A percentile compares a stretch with the other conserved stretches of the same genome.
phyloP scores from a whole-genome alignment of 2,113 vertebrate species.

The Pan troglodytes region NHGRI_mPanTro3-v2.1_pri NC_072402.2:156410501-156411000 shows the following conservation, averaged over 20 bases:
- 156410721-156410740: constrained; percentile 70
- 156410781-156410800: constrained; percentile 76
- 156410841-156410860: constrained; percentile 56
- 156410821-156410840: constrained; percentile 61
- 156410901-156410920: constrained; percentile 77
- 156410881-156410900: constrained; percentile 75
- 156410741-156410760: constrained; percentile 80
- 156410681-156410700: constrained; percentile 86
- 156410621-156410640: constrained; percentile 89
- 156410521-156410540: constrained; percentile 92
- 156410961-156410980: constrained; percentile 81
- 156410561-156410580: constrained; percentile 89
- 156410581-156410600: constrained; percentile 87
- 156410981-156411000: constrained; percentile 80
- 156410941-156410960: constrained; percentile 77
- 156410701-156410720: constrained; percentile 82
- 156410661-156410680: constrained; percentile 88
- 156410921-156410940: constrained; percentile 58
- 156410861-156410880: constrained; percentile 75
- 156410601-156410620: constrained; percentile 88
- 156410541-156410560: constrained; percentile 89
- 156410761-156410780: constrained; percentile 80
- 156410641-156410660: constrained; percentile 90
- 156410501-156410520: constrained; percentile 93
- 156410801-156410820: constrained; percentile 74